phyloP scores from a whole-genome alignment of 2,888 invertebrate genomes.

The Galerucella nymphaeae region DNA sequence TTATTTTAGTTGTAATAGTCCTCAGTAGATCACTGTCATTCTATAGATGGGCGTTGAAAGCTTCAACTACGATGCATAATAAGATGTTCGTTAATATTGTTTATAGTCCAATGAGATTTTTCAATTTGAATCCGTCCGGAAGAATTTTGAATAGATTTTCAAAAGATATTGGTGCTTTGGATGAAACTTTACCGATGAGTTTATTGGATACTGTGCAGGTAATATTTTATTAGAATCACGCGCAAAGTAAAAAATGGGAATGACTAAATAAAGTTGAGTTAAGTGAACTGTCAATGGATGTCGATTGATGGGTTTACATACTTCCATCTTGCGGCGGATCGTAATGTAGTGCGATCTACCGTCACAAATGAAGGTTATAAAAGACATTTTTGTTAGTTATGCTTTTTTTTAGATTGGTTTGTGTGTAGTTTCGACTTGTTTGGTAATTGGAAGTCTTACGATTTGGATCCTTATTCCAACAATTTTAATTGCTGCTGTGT shows the following conservation, averaged over 20 bases:
- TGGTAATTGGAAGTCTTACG: conserved; percentile 78
- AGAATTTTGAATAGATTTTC: conserved; percentile 78
- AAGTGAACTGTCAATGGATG: no score
- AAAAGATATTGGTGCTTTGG: conserved; percentile 75
- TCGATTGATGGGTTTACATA: no score
- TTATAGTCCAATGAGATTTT: conserved; percentile 74
- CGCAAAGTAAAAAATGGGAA: no score
- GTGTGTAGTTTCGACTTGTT: conserved; percentile 58
- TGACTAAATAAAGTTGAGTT: no score
- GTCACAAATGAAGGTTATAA: no score
- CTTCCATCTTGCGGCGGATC: no score
- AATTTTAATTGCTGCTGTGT: conserved; percentile 71
- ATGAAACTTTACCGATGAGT: conserved; percentile 67
- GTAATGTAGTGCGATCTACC: no score
- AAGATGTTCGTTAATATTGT: conserved; percentile 69
- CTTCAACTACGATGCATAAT: conserved; percentile 70
- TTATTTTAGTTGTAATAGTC: conserved; percentile 53
- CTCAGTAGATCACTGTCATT: conserved; percentile 67
- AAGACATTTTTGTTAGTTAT: no score
- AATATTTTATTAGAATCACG: conserved; percentile 22
- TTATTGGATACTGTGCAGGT: conserved; percentile 67
- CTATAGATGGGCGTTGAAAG: conserved; percentile 67
- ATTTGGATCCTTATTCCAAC: conserved; percentile 75
- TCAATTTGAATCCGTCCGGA: conserved; percentile 75
- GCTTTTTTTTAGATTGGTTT: conserved; percentile 47